A percentile compares a stretch with the other conserved stretches of the same genome.
Conservation (phyloP, 2,888 invertebrate species). For the Boloria selene region DNA sequence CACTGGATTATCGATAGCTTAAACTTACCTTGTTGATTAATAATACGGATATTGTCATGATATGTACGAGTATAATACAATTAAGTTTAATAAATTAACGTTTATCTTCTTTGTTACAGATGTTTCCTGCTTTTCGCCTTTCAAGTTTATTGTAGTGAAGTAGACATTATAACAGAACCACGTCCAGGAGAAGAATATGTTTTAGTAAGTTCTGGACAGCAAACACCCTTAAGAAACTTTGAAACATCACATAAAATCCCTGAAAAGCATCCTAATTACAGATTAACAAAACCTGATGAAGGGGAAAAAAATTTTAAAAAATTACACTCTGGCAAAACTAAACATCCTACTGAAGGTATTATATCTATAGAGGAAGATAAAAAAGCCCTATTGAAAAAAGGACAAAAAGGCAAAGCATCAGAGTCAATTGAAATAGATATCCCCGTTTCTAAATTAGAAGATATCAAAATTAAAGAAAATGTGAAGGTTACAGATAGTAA, state of each 20-base stretch:
- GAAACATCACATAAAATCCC: conserved; percentile 89
- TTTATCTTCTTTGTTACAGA: conserved; percentile 71
- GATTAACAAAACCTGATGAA: conserved; percentile 64
- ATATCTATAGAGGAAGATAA: conserved; percentile 77
- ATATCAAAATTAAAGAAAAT: conserved; percentile 77
- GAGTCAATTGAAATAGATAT: conserved; percentile 76
- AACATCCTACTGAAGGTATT: conserved; percentile 71
- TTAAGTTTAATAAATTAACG: conserved; percentile 5
- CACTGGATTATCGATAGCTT: too few species aligned
- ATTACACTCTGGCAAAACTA: conserved; percentile 62
- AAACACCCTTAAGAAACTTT: conserved; percentile 78
- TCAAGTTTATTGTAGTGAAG: conserved; percentile 73
- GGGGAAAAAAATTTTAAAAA: conserved; percentile 72
- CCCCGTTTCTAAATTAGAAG: conserved; percentile 74
- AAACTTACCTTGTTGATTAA: too few species aligned
- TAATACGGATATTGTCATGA: too few species aligned
- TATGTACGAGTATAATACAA: too few species aligned
- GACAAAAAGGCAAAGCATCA: conserved; percentile 63
- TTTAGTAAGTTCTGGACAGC: conserved; percentile 81
- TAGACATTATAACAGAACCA: conserved; percentile 84
- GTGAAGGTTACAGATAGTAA: conserved; percentile 73
- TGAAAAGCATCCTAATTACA: conserved; percentile 72
- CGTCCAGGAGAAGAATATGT: conserved; percentile 86
- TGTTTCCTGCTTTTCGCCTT: conserved; percentile 74
- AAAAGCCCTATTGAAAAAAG: conserved; percentile 62